Percentiles rank a stretch among this genome's conserved stretches.
Evolutionary conservation across 2,797 vertebrate genomes (phyloP).

Genomic region (Peromyscus melanophrys): DNA sequence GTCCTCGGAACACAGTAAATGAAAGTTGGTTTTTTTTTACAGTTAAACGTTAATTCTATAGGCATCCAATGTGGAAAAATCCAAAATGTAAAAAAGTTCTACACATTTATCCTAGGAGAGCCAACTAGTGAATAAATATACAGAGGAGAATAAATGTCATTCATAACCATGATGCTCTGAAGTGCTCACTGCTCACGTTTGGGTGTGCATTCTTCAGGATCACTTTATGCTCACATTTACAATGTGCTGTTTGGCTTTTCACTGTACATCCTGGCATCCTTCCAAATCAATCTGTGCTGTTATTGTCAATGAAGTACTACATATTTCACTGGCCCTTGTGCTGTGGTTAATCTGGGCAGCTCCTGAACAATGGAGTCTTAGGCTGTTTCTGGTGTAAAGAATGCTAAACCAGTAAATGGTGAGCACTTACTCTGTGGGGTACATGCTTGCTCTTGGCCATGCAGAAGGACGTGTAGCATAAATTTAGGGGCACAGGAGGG

Average conservation of each 20-base stretch:
- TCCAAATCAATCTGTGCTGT: slow-evolving; percentile 3
- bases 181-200: not conserved
- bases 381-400: slow-evolving; percentile 38
- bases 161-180: not conserved
- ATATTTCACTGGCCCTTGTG: slow-evolving; percentile 1
- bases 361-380: not conserved
- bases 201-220: not conserved
- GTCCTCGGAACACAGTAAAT: slow-evolving; percentile 44
- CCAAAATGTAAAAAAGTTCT: slow-evolving; percentile 23
- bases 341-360: slow-evolving; percentile 36
- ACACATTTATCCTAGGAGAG: slow-evolving; percentile 13
- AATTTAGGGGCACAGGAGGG: not conserved
- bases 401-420: not conserved
- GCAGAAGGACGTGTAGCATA: not conserved
- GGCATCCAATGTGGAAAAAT: slow-evolving; percentile 25
- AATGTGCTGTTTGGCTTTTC: not conserved
- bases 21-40: slow-evolving; percentile 31
- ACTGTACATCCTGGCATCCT: not conserved
- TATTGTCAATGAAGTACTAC: not conserved
- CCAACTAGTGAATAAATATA: slow-evolving; percentile 24
- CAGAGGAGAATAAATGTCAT: not conserved
- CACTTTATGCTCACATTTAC: not conserved
- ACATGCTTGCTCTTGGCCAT: not conserved
- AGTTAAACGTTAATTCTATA: slow-evolving; percentile 25
- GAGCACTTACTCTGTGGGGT: not conserved